Evolutionary conservation across 2,888 invertebrate genomes (phyloP), one percentile per base, ranked within the genome.

Genomic region (Drosophila macrospina): DNA sequence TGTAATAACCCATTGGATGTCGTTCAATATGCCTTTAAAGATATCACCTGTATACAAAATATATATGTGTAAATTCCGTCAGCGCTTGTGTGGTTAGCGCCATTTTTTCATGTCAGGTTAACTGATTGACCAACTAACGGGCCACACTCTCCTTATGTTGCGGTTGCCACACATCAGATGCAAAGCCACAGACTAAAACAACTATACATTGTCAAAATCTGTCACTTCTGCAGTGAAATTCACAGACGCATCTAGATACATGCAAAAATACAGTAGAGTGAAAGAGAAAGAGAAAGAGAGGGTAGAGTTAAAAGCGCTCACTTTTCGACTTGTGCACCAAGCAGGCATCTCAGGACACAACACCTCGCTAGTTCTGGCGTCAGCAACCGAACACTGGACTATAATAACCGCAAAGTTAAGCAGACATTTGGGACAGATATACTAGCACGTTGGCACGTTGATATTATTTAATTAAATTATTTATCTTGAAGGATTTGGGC

Each of bases 181-280:
- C 81, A 76, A 61, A 51, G 47, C 68, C 62, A 44, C 41, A 42
- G 34, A 41, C 39, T 48, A 20, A 48, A 34, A 30, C 44, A 48
- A 34, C 47, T 20, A 20, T 3, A 78, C 78, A 78, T 69, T 68
- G 78, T 85, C 81, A 81, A 85, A 80, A 85, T 78, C 74, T 64
- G 78, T 85, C 82, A 81, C 63, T 71, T 60, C 50, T 45, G 48
- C 60, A 55, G 13, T 42, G 32, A 41, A 50, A 37, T 15, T 26
- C 7, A 47, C 41, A 44, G 10, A 39, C 10, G 10, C 10, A 39
- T 10, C 39, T 39, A 41, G 36, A 20, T 11, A 47, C 39, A 39
- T 39, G 61, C 50, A 52, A 47, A 52, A 41, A 60, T 42, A 54
- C 20, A 36, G 26, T 37, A 13, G 8, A 20, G 34, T 5, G 1